phyloP scores from a whole-genome alignment of 2,113 vertebrate genomes.

The Peromyscus polionotus region DNA sequence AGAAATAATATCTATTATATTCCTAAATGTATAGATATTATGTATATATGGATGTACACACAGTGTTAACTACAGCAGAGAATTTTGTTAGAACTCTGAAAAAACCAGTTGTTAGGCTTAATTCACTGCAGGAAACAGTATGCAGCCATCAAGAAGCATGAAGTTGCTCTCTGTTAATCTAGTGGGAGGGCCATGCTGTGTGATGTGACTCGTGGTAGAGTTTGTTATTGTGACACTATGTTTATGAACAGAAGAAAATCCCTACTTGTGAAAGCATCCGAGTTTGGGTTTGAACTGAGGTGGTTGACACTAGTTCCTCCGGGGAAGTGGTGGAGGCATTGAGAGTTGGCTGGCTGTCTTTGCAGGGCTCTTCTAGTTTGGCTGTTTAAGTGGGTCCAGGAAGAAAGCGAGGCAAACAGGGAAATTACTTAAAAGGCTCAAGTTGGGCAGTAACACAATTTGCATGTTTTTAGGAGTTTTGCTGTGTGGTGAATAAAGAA shows the following conservation, averaged over 20 bases:
- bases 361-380: neutral
- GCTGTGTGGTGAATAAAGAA: neutral
- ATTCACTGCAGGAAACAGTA: neutral
- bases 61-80: neutral
- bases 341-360: neutral
- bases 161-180: neutral
- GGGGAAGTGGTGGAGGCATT: neutral
- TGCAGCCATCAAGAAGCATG: neutral
- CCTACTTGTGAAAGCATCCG: neutral
- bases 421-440: neutral
- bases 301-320: neutral
- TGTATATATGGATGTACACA: neutral
- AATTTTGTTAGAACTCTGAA: slow-evolving; percentile 4
- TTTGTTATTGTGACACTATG: neutral
- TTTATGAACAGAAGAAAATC: slow-evolving; percentile 17
- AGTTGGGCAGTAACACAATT: neutral
- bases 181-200: neutral
- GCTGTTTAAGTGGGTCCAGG: neutral
- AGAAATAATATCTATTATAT: neutral
- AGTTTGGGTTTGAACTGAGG: neutral
- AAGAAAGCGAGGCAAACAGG: neutral
- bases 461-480: neutral
- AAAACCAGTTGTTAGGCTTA: neutral
- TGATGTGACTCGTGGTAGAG: neutral
- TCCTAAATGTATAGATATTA: neutral